phyloP scores from a whole-genome alignment of 1,140 invertebrate genomes.

The Drosophila orosa region DNA sequence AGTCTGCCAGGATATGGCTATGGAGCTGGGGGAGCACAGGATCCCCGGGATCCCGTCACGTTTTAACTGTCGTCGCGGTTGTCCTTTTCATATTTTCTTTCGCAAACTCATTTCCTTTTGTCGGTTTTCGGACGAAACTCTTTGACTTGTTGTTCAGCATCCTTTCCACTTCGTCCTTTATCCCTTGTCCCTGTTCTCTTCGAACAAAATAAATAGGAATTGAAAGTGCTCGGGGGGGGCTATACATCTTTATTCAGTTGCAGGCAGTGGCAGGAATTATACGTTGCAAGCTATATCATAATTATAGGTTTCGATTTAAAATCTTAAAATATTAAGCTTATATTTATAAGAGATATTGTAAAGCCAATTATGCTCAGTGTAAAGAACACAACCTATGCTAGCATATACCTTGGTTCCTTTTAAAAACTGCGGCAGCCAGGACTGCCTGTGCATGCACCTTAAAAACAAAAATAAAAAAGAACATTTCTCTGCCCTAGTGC shows the following conservation, averaged over 20 bases:
- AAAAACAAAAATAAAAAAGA: not conserved
- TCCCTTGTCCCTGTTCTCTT: not conserved
- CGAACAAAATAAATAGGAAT: slow-evolving; percentile 28
- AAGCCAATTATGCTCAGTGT: not conserved
- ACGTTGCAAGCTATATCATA: too few species aligned
- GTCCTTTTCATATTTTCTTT: slow-evolving; percentile 59
- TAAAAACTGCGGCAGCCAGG: slow-evolving; percentile 2
- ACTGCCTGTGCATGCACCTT: not conserved
- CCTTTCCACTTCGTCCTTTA: not conserved
- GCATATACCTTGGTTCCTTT: not conserved
- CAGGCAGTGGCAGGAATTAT: not conserved
- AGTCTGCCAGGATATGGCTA: slow-evolving; percentile 24
- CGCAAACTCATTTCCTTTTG: slow-evolving; percentile 68
- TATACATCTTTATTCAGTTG: slow-evolving; percentile 4
- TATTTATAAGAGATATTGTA: too few species aligned
- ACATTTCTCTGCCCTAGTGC: slow-evolving; percentile 7
- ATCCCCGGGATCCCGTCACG: slow-evolving; percentile 43
- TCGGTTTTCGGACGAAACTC: slow-evolving; percentile 21
- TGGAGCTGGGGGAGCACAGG: not conserved
- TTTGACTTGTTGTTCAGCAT: slow-evolving; percentile 20
- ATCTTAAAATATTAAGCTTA: not conserved
- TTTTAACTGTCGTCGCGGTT: slow-evolving; percentile 72
- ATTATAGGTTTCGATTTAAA: not conserved
- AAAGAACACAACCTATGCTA: not conserved
- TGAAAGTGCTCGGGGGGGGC: not conserved